Evolutionary conservation across 2,113 vertebrate species (phyloP), one percentile per base, ranked within the genome.

Genomic region (Thoracochromis brauschi): DNA sequence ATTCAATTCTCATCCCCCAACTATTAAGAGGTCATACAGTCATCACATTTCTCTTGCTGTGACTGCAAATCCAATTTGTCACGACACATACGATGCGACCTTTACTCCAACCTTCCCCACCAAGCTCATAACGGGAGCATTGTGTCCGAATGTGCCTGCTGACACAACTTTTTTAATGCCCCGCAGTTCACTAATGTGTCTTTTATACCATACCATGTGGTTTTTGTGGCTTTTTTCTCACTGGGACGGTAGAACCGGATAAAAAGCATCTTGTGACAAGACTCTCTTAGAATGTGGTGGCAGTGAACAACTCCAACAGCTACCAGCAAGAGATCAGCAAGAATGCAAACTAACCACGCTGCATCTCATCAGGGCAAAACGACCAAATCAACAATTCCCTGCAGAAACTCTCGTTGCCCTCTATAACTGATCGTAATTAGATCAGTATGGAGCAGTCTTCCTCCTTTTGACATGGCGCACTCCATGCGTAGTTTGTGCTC

Each of bases 31-130:
- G 86, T 87, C 85, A 81, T 94, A 7, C 92, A 94, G 87, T 92
- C 80, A 81, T 93, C 65, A 78, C 2, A 57, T 90, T 90, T 91
- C 89, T 71, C 85, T 85, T 13, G 89, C 86, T 88, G 92, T 84
- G 84, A 91, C 92, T 94, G 88, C 85, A 80, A 94, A 86, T 90
- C 83, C 86, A 84, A 93, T 89, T 93, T 91, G 92, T 93, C 82
- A 54, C 85, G 81, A 91, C 79, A 90, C 82, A 89, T 38, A 42
- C 12, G 24, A 80, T 5, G 21, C 55, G 79, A 86, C 55, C 88
- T 71, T 47, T 26, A 60, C 53, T 12, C 68, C 63, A 81, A 90
- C 86, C 65, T 31, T 11, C 53, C 47, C 51, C 71, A 45, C 80
- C 26, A 24, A 51, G 49, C 65, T 11, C 51, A 84, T 85, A 84